These are phyloP conservation scores for Lethocerus indicus DNA, from an alignment of 1,140 invertebrate genomes.

Conservation along the genomic window DNA sequence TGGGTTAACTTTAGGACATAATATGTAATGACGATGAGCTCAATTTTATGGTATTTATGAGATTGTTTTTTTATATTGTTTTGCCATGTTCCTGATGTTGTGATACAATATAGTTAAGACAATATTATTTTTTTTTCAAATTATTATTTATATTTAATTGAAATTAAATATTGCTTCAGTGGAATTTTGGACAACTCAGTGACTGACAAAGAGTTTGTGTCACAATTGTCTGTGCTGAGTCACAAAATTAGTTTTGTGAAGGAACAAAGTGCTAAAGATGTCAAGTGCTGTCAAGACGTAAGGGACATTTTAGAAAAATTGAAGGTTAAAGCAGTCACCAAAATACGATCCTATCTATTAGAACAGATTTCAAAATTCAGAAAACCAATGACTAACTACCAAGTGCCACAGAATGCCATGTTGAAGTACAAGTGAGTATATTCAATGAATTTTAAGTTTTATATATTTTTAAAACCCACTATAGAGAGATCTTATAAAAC, in stretches of 20 bases:
- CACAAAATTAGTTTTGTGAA: constrained; percentile 97
- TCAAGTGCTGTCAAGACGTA: constrained; percentile 84
- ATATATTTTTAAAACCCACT: not conserved
- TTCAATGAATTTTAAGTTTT: not conserved
- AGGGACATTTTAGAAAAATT: constrained; percentile 91
- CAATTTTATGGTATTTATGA: too few species aligned
- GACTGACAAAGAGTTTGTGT: constrained; percentile 83
- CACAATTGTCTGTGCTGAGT: constrained; percentile 79
- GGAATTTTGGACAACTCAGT: constrained; percentile 84
- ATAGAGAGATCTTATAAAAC: not conserved
- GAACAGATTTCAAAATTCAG: constrained; percentile 94
- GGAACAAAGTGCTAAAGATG: constrained; percentile 89
- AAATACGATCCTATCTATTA: constrained; percentile 85
- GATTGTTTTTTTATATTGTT: too few species aligned
- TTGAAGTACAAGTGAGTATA: constrained; percentile 69
- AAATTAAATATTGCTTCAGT: constrained; percentile 31
- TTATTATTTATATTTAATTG: constrained; percentile 6
- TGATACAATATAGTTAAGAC: too few species aligned
- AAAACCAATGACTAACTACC: constrained; percentile 97
- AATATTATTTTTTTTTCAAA: too few species aligned
- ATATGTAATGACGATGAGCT: too few species aligned
- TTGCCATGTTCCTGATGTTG: too few species aligned
- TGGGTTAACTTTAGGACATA: too few species aligned
- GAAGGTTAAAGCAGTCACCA: constrained; percentile 86
- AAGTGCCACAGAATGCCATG: constrained; percentile 95